phyloP scores from a whole-genome alignment of 2,113 vertebrate species.

The Martes martes region DNA sequence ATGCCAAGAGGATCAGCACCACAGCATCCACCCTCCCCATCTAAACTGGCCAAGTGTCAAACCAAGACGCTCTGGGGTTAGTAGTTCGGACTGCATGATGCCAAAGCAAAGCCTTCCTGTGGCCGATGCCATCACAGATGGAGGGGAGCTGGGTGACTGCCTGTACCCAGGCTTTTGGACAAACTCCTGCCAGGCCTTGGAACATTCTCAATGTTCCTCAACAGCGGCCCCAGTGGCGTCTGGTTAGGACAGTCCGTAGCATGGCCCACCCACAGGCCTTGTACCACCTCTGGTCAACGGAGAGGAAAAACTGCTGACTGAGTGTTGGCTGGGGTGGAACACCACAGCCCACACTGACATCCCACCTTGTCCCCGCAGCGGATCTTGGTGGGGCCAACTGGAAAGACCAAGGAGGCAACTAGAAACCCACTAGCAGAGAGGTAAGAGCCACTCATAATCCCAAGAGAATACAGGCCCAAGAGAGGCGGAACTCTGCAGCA shows the following conservation, averaged over 20 bases:
- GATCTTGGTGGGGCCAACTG: background rate
- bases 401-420: background rate
- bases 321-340: background rate
- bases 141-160: background rate
- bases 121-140: background rate
- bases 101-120: background rate
- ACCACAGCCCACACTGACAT: background rate
- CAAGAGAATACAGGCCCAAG: background rate
- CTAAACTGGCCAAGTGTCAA: background rate
- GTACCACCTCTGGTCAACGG: background rate
- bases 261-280: background rate
- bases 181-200: background rate
- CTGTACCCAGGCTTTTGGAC: background rate
- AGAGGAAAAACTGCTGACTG: background rate
- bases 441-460: background rate
- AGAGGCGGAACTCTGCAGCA: background rate
- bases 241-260: background rate
- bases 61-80: background rate
- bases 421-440: background rate
- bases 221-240: background rate
- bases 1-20: background rate
- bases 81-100: accelerated
- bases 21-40: background rate
- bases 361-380: background rate
- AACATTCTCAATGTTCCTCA: background rate